These are phyloP conservation scores for Ophraella communa DNA, from an alignment of 2,888 invertebrate genomes.

Conservation along the genomic window DNA sequence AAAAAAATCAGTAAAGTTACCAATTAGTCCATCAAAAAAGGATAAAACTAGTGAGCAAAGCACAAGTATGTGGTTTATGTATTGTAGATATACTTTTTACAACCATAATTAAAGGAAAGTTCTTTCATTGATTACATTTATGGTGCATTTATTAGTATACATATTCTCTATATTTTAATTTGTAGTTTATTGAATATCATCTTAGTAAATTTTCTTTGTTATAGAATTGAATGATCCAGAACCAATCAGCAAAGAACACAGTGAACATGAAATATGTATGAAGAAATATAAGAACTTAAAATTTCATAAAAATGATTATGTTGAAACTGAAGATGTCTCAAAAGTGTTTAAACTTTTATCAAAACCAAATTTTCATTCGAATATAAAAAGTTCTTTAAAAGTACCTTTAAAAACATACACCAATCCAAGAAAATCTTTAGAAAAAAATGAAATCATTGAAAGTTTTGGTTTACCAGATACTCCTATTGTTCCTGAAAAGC, in stretches of 20 bases:
- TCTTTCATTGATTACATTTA: too few relatives aligned
- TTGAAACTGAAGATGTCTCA: slow-evolving; percentile 41
- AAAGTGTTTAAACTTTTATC: slow-evolving; percentile 51
- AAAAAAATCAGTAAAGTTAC: slow-evolving; percentile 1
- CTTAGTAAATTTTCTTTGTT: not conserved
- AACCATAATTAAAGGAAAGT: too few relatives aligned
- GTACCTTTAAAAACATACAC: slow-evolving; percentile 48
- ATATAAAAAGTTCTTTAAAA: slow-evolving; percentile 28
- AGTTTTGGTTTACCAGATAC: slow-evolving; percentile 53
- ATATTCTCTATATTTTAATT: too few relatives aligned
- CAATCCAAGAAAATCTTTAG: slow-evolving; percentile 45
- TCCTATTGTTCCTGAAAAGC: slow-evolving; percentile 46
- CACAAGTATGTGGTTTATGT: not conserved
- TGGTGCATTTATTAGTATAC: too few relatives aligned
- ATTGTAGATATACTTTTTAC: too few relatives aligned
- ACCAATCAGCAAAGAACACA: not conserved
- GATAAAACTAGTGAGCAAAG: not conserved
- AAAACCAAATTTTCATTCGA: slow-evolving; percentile 35
- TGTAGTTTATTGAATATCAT: not conserved
- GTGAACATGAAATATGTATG: not conserved
- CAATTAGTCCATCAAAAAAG: not conserved
- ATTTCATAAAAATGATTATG: not conserved
- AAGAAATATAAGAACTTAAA: not conserved
- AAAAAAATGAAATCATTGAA: slow-evolving; percentile 44
- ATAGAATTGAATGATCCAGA: not conserved